Conservation (phyloP, 2,113 vertebrate species). For the Centrocercus urophasianus region DNA sequence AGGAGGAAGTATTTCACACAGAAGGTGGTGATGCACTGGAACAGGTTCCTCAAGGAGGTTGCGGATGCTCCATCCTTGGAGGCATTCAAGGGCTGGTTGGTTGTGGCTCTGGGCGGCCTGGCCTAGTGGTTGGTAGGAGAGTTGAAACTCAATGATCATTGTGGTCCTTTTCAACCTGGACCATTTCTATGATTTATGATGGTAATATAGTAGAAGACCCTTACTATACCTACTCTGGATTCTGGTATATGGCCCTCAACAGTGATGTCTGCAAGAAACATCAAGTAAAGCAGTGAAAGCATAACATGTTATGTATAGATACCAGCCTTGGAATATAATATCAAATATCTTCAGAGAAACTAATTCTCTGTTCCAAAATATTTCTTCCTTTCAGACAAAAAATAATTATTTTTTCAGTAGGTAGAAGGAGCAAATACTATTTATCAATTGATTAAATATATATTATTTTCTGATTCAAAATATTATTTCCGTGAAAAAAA, state of each 20-base stretch:
- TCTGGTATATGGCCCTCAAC: neutral
- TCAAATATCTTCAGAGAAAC: neutral
- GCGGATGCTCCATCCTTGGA: too few species aligned
- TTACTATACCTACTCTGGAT: neutral
- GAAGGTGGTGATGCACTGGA: too few species aligned
- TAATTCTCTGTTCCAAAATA: neutral
- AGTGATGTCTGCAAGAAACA: neutral
- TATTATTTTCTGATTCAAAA: neutral
- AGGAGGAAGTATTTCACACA: too few species aligned
- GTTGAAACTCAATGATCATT: too few species aligned
- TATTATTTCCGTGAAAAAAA: neutral
- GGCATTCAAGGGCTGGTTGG: too few species aligned
- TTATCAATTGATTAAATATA: neutral
- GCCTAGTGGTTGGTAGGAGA: too few species aligned
- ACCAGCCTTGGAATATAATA: neutral
- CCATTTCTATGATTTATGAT: neutral
- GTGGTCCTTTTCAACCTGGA: neutral
- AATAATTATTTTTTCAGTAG: neutral
- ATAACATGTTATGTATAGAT: neutral
- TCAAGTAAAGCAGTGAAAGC: neutral
- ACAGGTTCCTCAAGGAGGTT: too few species aligned
- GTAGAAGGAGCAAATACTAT: neutral
- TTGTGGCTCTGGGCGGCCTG: too few species aligned
- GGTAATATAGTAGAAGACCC: neutral
- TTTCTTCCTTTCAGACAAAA: neutral